Evolutionary conservation across 2,797 vertebrate species (phyloP).

Genomic region (Tapera naevia): DNA sequence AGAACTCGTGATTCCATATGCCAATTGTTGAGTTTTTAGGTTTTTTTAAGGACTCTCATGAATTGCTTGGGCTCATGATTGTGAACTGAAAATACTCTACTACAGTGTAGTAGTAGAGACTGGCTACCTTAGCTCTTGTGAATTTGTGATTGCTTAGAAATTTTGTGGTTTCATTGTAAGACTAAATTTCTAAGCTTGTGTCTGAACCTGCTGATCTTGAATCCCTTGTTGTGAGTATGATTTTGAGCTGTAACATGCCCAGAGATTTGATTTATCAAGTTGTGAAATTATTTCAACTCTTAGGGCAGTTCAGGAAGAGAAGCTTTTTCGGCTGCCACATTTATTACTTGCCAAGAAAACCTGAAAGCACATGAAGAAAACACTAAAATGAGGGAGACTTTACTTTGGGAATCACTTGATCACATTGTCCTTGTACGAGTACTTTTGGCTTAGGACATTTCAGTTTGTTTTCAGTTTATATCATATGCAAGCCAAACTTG

Average conservation of each 20-base stretch:
- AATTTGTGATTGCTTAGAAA: not conserved
- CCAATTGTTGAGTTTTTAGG: not conserved
- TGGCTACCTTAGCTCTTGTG: not conserved
- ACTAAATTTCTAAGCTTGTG: not conserved
- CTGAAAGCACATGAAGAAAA: not conserved
- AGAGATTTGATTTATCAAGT: not conserved
- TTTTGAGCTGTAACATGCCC: not conserved
- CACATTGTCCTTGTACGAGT: not conserved
- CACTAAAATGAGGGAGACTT: not conserved
- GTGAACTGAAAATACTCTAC: not conserved
- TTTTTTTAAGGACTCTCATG: not conserved
- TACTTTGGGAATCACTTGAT: not conserved
- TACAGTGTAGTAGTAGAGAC: not conserved
- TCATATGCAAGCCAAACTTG: too few species aligned
- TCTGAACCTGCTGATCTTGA: not conserved
- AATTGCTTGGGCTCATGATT: not conserved
- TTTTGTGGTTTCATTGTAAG: not conserved
- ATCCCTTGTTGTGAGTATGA: not conserved
- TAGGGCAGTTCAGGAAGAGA: not conserved
- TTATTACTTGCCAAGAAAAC: not conserved
- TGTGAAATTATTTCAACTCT: not conserved
- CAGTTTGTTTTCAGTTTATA: not conserved
- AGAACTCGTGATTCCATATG: not conserved
- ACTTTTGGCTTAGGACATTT: not conserved
- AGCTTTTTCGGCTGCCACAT: not conserved